phyloP scores from a whole-genome alignment of 2,797 vertebrate genomes.

The Gadopsis bispinosus region DNA sequence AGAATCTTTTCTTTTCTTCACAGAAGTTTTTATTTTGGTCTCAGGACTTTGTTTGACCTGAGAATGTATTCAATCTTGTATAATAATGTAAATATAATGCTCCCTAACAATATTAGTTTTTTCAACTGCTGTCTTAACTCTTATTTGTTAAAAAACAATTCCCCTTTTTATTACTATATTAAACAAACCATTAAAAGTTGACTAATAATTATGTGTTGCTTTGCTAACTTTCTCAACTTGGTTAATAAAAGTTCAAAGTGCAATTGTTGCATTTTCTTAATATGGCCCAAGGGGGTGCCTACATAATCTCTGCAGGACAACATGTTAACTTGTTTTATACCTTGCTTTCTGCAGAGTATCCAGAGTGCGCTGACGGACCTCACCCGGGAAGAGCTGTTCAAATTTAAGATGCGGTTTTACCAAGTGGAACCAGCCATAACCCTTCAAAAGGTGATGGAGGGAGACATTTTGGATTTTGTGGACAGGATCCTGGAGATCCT shows the following conservation, averaged over 20 bases:
- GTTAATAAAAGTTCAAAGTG: background rate
- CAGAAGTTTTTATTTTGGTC: background rate
- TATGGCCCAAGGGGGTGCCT: background rate
- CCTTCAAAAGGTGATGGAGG: constrained; percentile 41
- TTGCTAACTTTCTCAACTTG: background rate
- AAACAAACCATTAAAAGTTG: background rate
- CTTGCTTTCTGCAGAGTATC: constrained; percentile 64
- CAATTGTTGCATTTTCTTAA: background rate
- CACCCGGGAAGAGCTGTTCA: constrained; percentile 29
- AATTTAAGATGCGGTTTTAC: constrained; percentile 63
- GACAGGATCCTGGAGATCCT: constrained; percentile 73
- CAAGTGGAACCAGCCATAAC: constrained; percentile 26
- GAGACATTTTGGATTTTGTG: constrained; percentile 79
- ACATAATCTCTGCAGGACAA: background rate
- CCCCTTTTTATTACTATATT: background rate
- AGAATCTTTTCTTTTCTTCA: background rate
- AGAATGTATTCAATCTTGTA: background rate
- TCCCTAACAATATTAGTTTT: background rate
- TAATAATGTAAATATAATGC: background rate
- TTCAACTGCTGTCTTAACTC: background rate
- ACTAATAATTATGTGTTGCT: background rate
- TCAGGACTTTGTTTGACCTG: constrained; percentile 6
- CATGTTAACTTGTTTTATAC: background rate
- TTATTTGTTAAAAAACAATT: background rate
- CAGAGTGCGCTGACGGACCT: constrained; percentile 47